Conservation (phyloP, 2,113 vertebrate genomes). For the Peucedramus taeniatus region DNA sequence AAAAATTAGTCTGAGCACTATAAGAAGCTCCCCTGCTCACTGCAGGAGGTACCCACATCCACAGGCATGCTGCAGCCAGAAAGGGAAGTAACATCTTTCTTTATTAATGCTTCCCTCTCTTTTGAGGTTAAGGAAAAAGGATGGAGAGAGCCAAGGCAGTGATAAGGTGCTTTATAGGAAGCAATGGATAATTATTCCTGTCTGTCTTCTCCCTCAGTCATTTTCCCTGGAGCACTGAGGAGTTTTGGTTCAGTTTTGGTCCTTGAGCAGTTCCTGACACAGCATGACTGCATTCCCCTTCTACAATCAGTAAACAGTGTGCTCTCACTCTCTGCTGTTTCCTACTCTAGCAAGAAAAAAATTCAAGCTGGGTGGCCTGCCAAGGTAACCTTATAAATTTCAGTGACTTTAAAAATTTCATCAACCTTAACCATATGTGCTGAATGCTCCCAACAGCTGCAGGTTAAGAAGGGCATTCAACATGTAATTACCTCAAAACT, state of each 20-base stretch:
- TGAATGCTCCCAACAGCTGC: slow-evolving; percentile 50
- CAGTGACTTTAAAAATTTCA: slow-evolving; percentile 52
- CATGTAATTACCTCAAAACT: slow-evolving; percentile 59
- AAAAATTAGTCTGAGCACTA: neutral
- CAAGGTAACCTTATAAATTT: slow-evolving; percentile 59
- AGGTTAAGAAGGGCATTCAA: slow-evolving; percentile 58
- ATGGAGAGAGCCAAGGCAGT: neutral
- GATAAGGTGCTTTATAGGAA: neutral
- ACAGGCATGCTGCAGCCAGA: neutral
- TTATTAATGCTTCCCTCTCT: neutral
- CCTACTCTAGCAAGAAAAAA: neutral
- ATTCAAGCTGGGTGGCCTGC: slow-evolving; percentile 12
- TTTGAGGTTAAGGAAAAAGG: neutral
- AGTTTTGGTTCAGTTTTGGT: neutral
- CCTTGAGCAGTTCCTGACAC: neutral
- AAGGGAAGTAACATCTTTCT: neutral
- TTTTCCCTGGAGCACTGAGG: neutral
- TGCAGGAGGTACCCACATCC: neutral
- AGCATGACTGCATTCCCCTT: neutral
- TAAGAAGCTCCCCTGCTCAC: neutral
- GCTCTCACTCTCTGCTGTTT: neutral
- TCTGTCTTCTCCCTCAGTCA: neutral
- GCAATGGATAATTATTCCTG: neutral
- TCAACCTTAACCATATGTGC: slow-evolving; percentile 55
- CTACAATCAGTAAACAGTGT: neutral